Conservation (phyloP, 2,888 invertebrate species). For the Acleris sparsana region DNA sequence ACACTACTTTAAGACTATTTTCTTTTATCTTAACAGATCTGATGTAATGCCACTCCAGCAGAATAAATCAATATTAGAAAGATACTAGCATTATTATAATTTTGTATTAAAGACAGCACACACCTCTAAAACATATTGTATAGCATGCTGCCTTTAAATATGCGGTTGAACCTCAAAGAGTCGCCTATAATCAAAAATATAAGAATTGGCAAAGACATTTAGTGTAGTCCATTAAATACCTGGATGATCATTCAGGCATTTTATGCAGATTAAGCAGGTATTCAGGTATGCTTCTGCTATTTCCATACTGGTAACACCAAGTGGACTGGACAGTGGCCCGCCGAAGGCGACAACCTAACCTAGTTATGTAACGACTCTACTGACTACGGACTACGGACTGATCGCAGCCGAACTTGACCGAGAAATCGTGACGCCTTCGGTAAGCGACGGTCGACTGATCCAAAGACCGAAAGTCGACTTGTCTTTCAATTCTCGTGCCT, state of each 20-base stretch:
- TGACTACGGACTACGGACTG: too few species aligned
- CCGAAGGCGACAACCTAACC: too few species aligned
- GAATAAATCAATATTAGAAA: constrained; percentile 44
- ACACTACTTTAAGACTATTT: constrained; percentile 62
- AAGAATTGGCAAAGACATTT: background rate
- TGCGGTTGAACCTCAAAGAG: constrained; percentile 46
- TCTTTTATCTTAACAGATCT: constrained; percentile 74
- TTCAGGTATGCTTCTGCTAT: too few species aligned
- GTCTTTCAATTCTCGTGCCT: too few species aligned
- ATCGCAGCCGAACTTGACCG: too few species aligned
- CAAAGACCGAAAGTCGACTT: too few species aligned
- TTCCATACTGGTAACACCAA: too few species aligned
- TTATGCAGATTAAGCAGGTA: background rate
- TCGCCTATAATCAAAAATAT: background rate
- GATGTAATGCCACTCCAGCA: constrained; percentile 70
- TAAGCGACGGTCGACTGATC: too few species aligned
- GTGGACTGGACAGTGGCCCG: too few species aligned
- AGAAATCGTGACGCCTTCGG: too few species aligned
- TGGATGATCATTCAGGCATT: background rate
- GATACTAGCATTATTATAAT: constrained; percentile 70
- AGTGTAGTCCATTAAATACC: too few species aligned
- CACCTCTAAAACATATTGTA: constrained; percentile 82
- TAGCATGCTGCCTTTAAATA: constrained; percentile 72
- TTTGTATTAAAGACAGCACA: constrained; percentile 70
- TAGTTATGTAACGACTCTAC: too few species aligned